Base-by-base conservation (phyloP, 2,113 vertebrate species). In the Eonycteris spelaea region DNA sequence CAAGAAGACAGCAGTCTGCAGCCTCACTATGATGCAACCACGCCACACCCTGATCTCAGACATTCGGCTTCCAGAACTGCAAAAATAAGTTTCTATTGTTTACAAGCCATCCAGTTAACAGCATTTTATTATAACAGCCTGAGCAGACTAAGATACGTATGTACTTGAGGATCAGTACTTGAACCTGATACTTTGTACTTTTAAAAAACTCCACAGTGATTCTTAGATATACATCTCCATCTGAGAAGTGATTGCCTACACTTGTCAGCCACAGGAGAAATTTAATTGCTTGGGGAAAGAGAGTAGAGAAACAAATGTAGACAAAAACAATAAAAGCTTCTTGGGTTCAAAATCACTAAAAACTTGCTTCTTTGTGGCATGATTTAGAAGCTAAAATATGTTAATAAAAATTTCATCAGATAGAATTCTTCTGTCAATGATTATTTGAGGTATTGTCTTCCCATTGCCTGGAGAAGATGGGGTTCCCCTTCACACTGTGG, bases 401-500 rank as follows among this genome's bases (percentile, higher is more conserved):
- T 57, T 16, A 70, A 43, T 61, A 38, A 71, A 85, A 51, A 67
- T 90, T 59, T 71, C 22, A 65, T 9, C 4, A 14, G 19, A 5
- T 35, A 70, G 15, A 75, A 73, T 6, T 83, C 19, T 71, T 33
- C 18, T 24, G 38, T 57, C 8, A 30, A 55, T 63, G 19, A 40
- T 19, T 35, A 79, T 28, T 26, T 65, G 11, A 2, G 14, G 7
- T 48, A 26, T 6, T 38, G 12, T 51, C 28, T 63, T 90, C 0
- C 1, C 5, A 51, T 53, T 90, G 21, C 26, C 15, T 40, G 2
- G 33, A 16, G 10, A 93, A 73, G 3, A 19, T 65, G 10, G 4
- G 0, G 0, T 19, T 71, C 2, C 4, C 2, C 5, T 68, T 79
- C 28, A 71, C 1, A 40, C 4, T 57, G 0, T 45, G 28, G 26